Percentiles rank a stretch among this genome's conserved stretches.
These are phyloP conservation scores for Pseudomyrmex gracilis DNA, from an alignment of 1,140 invertebrate genomes.

Conservation along the genomic window DNA sequence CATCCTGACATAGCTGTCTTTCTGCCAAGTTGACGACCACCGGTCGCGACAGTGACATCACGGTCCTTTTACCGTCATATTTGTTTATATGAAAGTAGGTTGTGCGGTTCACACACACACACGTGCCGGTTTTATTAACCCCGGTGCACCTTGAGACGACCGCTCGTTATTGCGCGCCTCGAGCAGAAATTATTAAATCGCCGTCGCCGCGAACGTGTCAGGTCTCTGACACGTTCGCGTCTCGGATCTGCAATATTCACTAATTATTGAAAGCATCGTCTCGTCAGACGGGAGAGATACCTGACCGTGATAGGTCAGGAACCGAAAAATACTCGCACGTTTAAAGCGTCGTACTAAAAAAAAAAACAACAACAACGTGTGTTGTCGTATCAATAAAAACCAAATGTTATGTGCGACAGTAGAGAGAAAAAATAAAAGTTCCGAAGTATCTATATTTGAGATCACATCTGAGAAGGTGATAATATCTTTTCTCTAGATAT, in stretches of 20 bases:
- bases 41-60: background rate
- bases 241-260: constrained; percentile 42
- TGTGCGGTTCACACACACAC: background rate
- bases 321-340: constrained; percentile 2
- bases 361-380: no score
- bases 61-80: background rate
- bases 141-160: background rate
- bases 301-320: background rate
- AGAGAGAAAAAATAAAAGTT: background rate
- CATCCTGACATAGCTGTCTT: background rate
- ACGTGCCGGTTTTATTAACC: constrained; percentile 46
- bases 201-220: background rate
- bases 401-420: background rate
- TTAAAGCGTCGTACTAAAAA: background rate
- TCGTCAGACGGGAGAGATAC: background rate
- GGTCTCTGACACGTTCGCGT: background rate
- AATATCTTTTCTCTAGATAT: background rate
- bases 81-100: constrained; percentile 41
- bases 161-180: constrained; percentile 29
- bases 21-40: background rate
- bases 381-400: background rate
- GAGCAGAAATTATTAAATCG: constrained; percentile 55
- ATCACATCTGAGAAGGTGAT: no score
- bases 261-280: constrained; percentile 57
- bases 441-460: no score